phyloP scores from a whole-genome alignment of 2,888 invertebrate species.

The Griposia aprilina region DNA sequence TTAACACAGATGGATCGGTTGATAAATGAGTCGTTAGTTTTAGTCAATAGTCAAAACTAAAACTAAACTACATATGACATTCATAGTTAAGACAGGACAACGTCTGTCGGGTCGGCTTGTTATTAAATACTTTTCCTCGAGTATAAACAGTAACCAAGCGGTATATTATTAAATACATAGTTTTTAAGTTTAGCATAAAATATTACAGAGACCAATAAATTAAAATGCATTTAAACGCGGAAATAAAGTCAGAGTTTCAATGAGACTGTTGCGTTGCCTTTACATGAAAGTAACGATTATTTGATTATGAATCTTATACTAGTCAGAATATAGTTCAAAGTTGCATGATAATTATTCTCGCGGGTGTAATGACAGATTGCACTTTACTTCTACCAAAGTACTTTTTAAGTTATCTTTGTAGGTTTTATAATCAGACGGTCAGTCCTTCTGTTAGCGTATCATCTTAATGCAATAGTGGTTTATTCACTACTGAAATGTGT shows the following conservation, averaged over 20 bases:
- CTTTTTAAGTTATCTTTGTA: constrained; percentile 1
- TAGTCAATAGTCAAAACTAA: no score
- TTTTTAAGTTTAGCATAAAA: background rate
- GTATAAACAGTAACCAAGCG: background rate
- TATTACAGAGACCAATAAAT: constrained; percentile 15
- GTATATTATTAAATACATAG: background rate
- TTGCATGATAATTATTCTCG: background rate
- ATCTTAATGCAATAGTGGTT: background rate
- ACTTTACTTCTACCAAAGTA: constrained; percentile 5
- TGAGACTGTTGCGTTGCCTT: constrained; percentile 6
- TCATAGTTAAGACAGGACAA: no score
- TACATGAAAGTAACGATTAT: background rate
- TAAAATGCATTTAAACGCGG: constrained; percentile 18
- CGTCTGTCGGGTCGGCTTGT: no score
- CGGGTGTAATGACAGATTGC: background rate
- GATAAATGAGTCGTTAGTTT: no score
- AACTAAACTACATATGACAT: no score
- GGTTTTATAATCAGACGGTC: background rate
- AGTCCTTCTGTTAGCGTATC: background rate
- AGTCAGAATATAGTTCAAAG: background rate
- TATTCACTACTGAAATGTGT: constrained; percentile 12
- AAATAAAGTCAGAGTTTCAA: constrained; percentile 21
- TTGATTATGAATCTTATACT: background rate
- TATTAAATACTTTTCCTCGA: background rate
- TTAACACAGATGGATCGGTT: no score